Conservation (phyloP, 2,113 vertebrate species). For the Neolamprologus caudopunctatus region DNA sequence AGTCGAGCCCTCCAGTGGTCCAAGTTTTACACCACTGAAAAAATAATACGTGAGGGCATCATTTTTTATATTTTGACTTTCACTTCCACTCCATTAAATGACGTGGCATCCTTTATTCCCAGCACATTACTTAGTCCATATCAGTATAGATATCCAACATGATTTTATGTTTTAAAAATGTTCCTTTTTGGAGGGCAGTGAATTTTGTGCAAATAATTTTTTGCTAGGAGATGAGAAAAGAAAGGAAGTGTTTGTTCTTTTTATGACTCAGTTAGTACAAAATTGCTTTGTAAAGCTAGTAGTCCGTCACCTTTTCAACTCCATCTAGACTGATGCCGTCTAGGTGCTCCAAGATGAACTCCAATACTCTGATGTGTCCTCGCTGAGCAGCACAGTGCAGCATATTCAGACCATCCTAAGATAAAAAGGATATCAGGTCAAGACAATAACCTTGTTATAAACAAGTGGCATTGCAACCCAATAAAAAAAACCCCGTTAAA, state of each 20-base stretch:
- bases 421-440: neutral
- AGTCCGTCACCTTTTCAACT: constrained; percentile 74
- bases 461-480: neutral
- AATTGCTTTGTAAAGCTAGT: neutral
- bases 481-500: fast-evolving
- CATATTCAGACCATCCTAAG: constrained; percentile 77
- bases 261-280: neutral
- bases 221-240: fast-evolving
- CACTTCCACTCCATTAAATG: neutral
- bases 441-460: neutral
- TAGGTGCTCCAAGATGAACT: constrained; percentile 82
- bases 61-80: neutral
- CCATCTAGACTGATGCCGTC: constrained; percentile 76
- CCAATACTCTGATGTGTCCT: constrained; percentile 75
- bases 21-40: neutral
- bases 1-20: neutral
- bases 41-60: neutral
- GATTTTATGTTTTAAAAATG: neutral
- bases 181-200: neutral
- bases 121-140: neutral
- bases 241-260: neutral
- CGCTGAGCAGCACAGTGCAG: constrained; percentile 84
- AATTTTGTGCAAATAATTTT: fast-evolving
- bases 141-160: neutral
- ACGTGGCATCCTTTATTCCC: neutral